These are phyloP conservation scores for Marisa cornuarietis DNA, from an alignment of 1,140 invertebrate genomes.

Conservation along the genomic window DNA sequence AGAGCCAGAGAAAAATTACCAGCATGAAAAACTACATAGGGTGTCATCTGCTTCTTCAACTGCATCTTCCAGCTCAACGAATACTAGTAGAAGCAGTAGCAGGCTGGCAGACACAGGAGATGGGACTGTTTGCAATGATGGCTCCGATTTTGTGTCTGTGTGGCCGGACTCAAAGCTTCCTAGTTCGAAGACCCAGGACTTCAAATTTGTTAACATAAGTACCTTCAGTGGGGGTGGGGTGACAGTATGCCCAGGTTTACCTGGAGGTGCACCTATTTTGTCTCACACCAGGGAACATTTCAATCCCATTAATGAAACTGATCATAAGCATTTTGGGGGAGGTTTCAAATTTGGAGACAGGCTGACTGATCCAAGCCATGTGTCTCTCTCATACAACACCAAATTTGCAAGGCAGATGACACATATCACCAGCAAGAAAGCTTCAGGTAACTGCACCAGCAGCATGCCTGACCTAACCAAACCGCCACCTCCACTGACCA, in stretches of 20 bases:
- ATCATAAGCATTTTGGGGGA: background rate
- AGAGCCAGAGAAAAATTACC: background rate
- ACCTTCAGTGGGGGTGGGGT: constrained; percentile 22
- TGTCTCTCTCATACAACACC: background rate
- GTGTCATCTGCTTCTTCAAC: background rate
- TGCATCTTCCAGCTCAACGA: background rate
- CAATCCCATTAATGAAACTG: background rate
- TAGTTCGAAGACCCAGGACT: background rate
- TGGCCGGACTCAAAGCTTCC: no score
- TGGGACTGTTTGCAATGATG: background rate
- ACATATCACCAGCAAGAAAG: constrained; percentile 4
- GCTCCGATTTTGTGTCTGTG: background rate
- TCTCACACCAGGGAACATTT: background rate
- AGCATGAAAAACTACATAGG: background rate
- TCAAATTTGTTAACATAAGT: constrained; percentile 20
- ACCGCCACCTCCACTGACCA: constrained; percentile 5
- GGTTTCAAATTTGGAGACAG: background rate
- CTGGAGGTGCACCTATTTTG: background rate
- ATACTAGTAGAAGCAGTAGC: background rate
- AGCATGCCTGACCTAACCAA: constrained; percentile 19
- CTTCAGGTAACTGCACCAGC: background rate
- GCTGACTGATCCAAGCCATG: background rate
- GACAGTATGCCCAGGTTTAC: background rate
- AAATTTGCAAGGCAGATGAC: background rate
- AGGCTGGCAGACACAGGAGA: background rate